Conservation (phyloP, 2,113 vertebrate species). For the Narcine bancroftii region DNA sequence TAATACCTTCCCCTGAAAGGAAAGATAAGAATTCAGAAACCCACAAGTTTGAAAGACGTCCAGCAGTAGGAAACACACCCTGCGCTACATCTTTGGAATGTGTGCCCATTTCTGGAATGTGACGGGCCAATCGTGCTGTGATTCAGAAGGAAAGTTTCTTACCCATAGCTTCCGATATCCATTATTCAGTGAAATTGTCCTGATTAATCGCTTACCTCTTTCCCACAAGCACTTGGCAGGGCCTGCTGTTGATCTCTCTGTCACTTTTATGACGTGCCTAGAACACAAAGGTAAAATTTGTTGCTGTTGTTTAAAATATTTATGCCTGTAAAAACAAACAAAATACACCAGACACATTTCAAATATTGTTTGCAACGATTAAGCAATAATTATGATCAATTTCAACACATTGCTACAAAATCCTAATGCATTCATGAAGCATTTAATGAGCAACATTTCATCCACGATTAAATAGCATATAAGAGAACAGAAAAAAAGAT, state of each 20-base stretch:
- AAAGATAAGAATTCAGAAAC: not conserved
- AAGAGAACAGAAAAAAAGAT: not conserved
- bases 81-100: not conserved
- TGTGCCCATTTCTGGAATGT: not conserved
- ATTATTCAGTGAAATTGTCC: not conserved
- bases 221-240: conserved; percentile 70
- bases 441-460: not conserved
- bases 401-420: not conserved
- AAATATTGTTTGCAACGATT: not conserved
- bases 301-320: not conserved
- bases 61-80: not conserved
- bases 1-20: not conserved
- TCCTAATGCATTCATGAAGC: not conserved
- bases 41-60: not conserved
- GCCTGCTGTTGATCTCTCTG: conserved; percentile 67
- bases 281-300: conserved; percentile 27
- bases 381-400: not conserved
- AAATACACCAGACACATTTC: not conserved
- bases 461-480: not conserved
- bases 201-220: conserved; percentile 60
- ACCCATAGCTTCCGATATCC: not conserved
- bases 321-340: not conserved
- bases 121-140: not conserved
- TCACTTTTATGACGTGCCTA: conserved; percentile 77
- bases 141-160: too few species aligned